Evolutionary conservation across 2,113 vertebrate species (phyloP).

Genomic region (Oxyruncus cristatus): DNA sequence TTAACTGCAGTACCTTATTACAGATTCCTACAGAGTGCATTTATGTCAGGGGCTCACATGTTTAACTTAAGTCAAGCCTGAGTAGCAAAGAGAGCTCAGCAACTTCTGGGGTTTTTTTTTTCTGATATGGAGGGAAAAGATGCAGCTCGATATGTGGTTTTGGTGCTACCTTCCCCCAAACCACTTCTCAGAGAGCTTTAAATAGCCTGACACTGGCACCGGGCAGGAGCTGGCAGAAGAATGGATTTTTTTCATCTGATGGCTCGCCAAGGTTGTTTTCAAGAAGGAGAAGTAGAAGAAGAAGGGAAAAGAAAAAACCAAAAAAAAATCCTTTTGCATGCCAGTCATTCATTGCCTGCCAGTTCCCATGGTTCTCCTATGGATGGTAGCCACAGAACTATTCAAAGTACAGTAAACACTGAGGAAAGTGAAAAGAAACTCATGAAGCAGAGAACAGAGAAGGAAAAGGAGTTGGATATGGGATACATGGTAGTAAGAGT

Average conservation of each 20-base stretch:
- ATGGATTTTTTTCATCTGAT: slow-evolving; percentile 44
- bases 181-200: slow-evolving; percentile 38
- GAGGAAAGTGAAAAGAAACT: slow-evolving; percentile 33
- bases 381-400: slow-evolving; percentile 48
- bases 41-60: background rate
- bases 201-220: slow-evolving; percentile 52
- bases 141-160: background rate
- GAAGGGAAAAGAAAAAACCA: background rate
- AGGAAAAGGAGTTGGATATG: background rate
- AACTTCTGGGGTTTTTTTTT: background rate
- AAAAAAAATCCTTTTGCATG: background rate
- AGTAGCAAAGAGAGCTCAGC: background rate
- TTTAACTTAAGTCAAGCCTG: background rate
- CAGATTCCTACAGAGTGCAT: background rate
- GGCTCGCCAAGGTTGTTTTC: slow-evolving; percentile 54
- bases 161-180: slow-evolving; percentile 1
- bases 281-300: slow-evolving; percentile 30
- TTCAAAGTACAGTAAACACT: slow-evolving; percentile 45
- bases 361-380: slow-evolving; percentile 54
- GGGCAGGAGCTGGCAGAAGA: slow-evolving; percentile 47
- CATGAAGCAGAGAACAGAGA: background rate
- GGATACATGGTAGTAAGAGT: background rate
- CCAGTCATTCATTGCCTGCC: slow-evolving; percentile 48
- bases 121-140: background rate
- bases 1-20: slow-evolving; percentile 43